Evolutionary conservation across 2,888 invertebrate genomes (phyloP).

Genomic region (Amblyjoppa fuscipennis): DNA sequence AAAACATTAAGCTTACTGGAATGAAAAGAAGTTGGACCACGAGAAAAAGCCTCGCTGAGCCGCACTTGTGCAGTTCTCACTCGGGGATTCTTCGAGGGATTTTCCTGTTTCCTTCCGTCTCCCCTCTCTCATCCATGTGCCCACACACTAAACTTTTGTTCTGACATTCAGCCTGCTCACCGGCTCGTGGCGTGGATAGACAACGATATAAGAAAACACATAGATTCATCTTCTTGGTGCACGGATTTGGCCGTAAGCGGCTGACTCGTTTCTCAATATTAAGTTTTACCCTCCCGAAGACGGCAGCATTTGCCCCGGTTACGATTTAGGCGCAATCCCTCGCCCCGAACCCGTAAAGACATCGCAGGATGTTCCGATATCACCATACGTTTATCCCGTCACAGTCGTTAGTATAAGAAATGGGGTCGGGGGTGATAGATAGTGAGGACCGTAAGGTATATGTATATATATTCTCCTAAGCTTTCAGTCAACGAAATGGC

Average conservation of each 20-base stretch:
- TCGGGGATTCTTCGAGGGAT: conserved; percentile 35
- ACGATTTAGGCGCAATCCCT: conserved; percentile 62
- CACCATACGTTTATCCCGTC: conserved; percentile 64
- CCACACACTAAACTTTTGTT: conserved; percentile 46
- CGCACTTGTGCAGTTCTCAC: conserved; percentile 50
- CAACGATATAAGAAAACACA: conserved; percentile 62
- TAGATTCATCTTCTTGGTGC: conserved; percentile 71
- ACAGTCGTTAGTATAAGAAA: conserved; percentile 56
- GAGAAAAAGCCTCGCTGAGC: conserved; percentile 45
- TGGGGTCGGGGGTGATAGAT: conserved; percentile 54
- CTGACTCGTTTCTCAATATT: conserved; percentile 71
- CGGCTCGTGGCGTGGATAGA: conserved; percentile 53
- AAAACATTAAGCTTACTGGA: conserved; percentile 31
- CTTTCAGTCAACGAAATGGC: not conserved
- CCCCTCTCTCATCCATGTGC: conserved; percentile 7
- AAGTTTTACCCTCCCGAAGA: conserved; percentile 67
- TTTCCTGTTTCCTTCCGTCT: conserved; percentile 43
- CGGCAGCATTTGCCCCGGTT: conserved; percentile 62
- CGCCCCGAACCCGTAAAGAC: conserved; percentile 41
- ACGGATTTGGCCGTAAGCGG: conserved; percentile 69
- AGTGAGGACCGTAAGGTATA: conserved; percentile 52
- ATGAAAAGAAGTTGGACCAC: conserved; percentile 33
- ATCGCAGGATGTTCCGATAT: conserved; percentile 54
- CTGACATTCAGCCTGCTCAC: conserved; percentile 59
- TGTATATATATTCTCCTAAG: conserved; percentile 34